Conservation (phyloP, 2,797 vertebrate species). For the Manis pentadactyla region DNA sequence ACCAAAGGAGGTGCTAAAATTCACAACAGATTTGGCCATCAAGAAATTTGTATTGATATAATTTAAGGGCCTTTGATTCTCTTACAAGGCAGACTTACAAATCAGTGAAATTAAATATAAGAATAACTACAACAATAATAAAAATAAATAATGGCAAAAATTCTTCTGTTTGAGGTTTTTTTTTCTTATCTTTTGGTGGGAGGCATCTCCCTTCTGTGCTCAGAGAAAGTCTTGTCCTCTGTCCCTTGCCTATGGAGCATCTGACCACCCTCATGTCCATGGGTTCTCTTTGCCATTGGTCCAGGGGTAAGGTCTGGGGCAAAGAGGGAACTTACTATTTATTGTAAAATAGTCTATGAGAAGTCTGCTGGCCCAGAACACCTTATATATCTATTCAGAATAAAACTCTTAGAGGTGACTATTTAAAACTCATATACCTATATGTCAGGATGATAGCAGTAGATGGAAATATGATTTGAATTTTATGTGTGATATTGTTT, state of each 20-base stretch:
- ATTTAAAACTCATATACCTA: background rate
- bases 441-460: background rate
- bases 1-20: background rate
- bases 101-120: background rate
- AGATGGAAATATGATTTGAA: background rate
- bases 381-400: background rate
- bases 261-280: background rate
- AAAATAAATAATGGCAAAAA: background rate
- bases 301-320: background rate
- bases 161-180: background rate
- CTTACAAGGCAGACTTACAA: background rate
- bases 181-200: background rate
- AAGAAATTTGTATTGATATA: background rate
- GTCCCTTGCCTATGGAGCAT: background rate
- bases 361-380: background rate
- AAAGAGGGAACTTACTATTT: background rate
- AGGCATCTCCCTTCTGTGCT: background rate
- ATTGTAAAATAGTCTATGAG: background rate
- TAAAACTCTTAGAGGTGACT: background rate
- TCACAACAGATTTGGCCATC: background rate
- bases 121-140: background rate
- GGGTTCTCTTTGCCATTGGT: background rate
- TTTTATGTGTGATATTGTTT: background rate
- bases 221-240: background rate
- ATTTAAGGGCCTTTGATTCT: background rate